A percentile compares a stretch with the other conserved stretches of the same genome.
These are phyloP conservation scores for Panagrolaimus sp. DNA, from an alignment of 1,140 invertebrate genomes.

Conservation along the genomic window DNA sequence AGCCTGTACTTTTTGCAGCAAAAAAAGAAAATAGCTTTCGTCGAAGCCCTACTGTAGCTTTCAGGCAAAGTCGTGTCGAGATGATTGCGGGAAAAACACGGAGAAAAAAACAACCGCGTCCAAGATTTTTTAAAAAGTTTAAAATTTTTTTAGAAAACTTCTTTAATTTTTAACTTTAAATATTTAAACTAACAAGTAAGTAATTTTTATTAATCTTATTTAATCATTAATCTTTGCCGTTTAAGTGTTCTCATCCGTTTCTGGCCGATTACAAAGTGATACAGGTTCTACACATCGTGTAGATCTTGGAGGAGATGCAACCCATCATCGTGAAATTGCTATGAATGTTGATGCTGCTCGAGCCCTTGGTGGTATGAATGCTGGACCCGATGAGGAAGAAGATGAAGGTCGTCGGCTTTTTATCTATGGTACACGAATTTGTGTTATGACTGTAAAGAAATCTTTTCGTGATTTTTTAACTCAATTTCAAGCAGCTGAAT, in stretches of 20 bases:
- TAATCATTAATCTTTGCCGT: background rate
- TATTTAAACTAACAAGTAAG: no score
- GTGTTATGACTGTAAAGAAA: slow-evolving; percentile 6
- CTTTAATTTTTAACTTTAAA: no score
- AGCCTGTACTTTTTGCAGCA: no score
- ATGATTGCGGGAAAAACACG: no score
- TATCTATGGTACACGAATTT: slow-evolving; percentile 7
- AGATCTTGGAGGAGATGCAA: slow-evolving; percentile 1
- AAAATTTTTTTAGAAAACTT: no score
- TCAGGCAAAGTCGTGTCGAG: no score
- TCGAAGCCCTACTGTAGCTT: no score
- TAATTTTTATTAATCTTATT: background rate
- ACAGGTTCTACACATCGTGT: background rate
- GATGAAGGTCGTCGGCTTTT: slow-evolving; percentile 10
- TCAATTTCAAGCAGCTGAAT: background rate
- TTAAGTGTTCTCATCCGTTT: slow-evolving; percentile 9
- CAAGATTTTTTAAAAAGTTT: no score
- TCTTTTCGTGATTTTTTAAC: background rate
- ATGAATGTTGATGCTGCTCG: background rate
- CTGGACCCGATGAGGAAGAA: background rate
- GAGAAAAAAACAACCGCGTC: no score
- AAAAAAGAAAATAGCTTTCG: no score
- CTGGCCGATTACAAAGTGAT: background rate
- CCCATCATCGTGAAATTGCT: slow-evolving; percentile 11
- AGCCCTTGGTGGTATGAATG: background rate